Percentiles rank a stretch among this genome's conserved stretches.
phyloP scores from a whole-genome alignment of 2,797 vertebrate genomes.

The Fistularia tabacaria region DNA sequence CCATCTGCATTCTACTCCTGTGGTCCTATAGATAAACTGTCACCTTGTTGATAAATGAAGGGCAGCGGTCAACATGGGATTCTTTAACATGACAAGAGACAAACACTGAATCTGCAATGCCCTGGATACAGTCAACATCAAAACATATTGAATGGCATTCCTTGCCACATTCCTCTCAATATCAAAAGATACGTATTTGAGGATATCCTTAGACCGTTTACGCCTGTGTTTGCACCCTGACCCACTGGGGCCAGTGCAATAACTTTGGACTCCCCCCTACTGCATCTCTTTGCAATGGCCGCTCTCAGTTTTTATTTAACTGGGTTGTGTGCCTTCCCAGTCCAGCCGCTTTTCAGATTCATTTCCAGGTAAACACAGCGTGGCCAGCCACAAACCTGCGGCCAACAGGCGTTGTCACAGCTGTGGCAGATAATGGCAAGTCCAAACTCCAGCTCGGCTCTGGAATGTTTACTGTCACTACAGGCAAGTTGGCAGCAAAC shows the following conservation, averaged over 20 bases:
- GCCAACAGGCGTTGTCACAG: slow-evolving; percentile 85
- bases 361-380: slow-evolving; percentile 89
- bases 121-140: slow-evolving; percentile 69
- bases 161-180: slow-evolving; percentile 64
- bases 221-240: slow-evolving; percentile 77
- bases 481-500: slow-evolving; percentile 84
- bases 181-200: slow-evolving; percentile 79
- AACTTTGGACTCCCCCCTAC: slow-evolving; percentile 71
- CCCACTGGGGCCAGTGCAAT: slow-evolving; percentile 69
- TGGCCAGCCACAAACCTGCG: slow-evolving; percentile 78
- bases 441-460: slow-evolving; percentile 76
- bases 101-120: slow-evolving; percentile 65
- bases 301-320: slow-evolving; percentile 73
- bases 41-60: slow-evolving; percentile 73
- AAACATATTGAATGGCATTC: slow-evolving; percentile 59
- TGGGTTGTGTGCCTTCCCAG: slow-evolving; percentile 79
- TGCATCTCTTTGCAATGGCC: slow-evolving; percentile 68
- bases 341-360: slow-evolving; percentile 84
- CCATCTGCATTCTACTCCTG: slow-evolving; percentile 55
- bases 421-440: slow-evolving; percentile 81
- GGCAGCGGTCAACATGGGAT: slow-evolving; percentile 61
- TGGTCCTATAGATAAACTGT: slow-evolving; percentile 73
- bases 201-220: slow-evolving; percentile 71
- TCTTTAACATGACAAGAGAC: slow-evolving; percentile 80
- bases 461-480: slow-evolving; percentile 93